Evolutionary conservation across 2,797 vertebrate species (phyloP), one percentile per base, ranked within the genome.

Genomic region (Emydoidea blandingii): DNA sequence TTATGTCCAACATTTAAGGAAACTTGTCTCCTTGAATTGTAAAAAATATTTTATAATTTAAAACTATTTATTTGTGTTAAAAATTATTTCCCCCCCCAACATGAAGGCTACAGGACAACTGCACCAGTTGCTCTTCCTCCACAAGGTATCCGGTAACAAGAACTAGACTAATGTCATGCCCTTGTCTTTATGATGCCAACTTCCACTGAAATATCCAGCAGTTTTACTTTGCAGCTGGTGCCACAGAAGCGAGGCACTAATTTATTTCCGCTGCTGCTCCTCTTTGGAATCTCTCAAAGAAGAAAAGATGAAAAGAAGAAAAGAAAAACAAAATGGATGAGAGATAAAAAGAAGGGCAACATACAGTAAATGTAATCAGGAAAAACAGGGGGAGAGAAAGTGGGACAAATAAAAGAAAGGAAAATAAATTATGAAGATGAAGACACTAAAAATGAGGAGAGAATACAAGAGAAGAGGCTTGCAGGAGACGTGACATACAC

Each of bases 21-120:
- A 87, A 49, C 6, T 56, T 12, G 21, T 44, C 29, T 91, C 52
- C 84, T 53, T 90, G 86, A 85, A 84, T 53, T 23, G 83, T 57
- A 80, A 90, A 85, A 85, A 68, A 6, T 6, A 78, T 31, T n/a
- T 27, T 49, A 76, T 6, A 12, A 34, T 86, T 82, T 15, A 29
- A 86, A 90, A 27, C 3, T 80, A 59, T 50, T 91, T 83, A 27
- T 74, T 41, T 44, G 56, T 89, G 94, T 92, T 86, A 93, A 93
- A 4, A 62, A 85, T 56, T 85, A 90, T 1, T 62, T 79, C 74
- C 6, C 82, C 57, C 25, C 93, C 50, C 57, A 31, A 44, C 29
- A 65, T 23, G 59, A 78, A 80, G 21, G 49, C 72, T 87, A 85
- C 47, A 93, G 56, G 62, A 85, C 54, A 87, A 47, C 31, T 27